Evolutionary conservation across 2,797 vertebrate genomes (phyloP).

Genomic region (Paratrypauchen microcephalus): DNA sequence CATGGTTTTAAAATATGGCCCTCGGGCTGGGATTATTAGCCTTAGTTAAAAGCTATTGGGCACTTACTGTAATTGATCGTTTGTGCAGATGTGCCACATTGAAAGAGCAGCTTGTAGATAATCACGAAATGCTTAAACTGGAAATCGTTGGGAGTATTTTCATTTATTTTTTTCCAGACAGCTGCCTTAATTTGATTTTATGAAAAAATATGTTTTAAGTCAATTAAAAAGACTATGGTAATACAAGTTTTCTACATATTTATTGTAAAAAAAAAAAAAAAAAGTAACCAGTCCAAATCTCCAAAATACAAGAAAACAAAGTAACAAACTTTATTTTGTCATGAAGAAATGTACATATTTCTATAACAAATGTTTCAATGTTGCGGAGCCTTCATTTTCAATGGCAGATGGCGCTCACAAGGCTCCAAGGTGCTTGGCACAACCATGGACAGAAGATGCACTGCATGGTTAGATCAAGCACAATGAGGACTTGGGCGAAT

Average conservation of each 20-base stretch:
- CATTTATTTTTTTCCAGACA: neutral
- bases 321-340: neutral
- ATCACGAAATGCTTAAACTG: slow-evolving; percentile 27
- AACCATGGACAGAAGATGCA: slow-evolving; percentile 82
- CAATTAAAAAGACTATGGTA: slow-evolving; percentile 16
- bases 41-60: slow-evolving; percentile 51
- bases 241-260: slow-evolving; percentile 44
- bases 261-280: slow-evolving; percentile 19
- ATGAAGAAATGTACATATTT: neutral
- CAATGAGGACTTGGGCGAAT: slow-evolving; percentile 80
- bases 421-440: slow-evolving; percentile 85
- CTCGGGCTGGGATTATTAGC: slow-evolving; percentile 38
- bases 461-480: slow-evolving; percentile 91
- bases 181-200: neutral
- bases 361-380: neutral
- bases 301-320: neutral
- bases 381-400: neutral
- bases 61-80: slow-evolving; percentile 67
- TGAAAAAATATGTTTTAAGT: neutral
- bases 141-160: neutral
- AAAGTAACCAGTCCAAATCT: neutral
- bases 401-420: slow-evolving; percentile 64
- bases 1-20: slow-evolving; percentile 57
- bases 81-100: slow-evolving; percentile 53
- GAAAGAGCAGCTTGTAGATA: slow-evolving; percentile 37